Percentiles rank a stretch among this genome's conserved stretches.
Conservation (phyloP, 2,797 vertebrate genomes). For the Etheostoma nigrum region DNA sequence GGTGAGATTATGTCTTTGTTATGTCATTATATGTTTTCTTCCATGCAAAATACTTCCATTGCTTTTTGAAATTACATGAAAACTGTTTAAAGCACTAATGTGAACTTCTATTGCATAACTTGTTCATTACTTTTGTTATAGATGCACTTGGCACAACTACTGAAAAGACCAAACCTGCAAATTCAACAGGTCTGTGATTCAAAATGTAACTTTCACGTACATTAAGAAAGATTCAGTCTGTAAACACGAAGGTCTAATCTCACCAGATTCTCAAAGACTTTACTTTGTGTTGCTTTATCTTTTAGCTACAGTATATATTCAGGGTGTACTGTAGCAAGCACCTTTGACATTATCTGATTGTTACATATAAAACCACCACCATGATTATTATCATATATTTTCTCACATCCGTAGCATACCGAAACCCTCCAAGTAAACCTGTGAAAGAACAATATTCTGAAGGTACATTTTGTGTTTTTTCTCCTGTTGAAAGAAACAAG, state of each 20-base stretch:
- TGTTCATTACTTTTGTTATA: slow-evolving; percentile 39
- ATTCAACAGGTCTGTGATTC: slow-evolving; percentile 66
- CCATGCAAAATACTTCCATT: neutral
- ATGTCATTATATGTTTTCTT: neutral
- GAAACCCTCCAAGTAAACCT: slow-evolving; percentile 31
- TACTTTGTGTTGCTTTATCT: slow-evolving; percentile 6
- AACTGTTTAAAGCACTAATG: neutral
- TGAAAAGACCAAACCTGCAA: slow-evolving; percentile 36
- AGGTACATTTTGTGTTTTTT: slow-evolving; percentile 47
- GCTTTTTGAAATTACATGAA: neutral
- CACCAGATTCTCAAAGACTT: slow-evolving; percentile 43
- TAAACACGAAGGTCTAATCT: slow-evolving; percentile 13
- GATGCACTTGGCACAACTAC: slow-evolving; percentile 53
- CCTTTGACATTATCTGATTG: slow-evolving; percentile 3
- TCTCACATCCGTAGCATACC: slow-evolving; percentile 43
- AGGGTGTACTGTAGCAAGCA: neutral
- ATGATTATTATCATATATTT: slow-evolving; percentile 4
- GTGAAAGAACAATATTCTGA: slow-evolving; percentile 48
- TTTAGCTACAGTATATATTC: neutral
- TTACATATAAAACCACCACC: neutral
- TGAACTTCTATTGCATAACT: neutral
- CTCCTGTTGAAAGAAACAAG: neutral
- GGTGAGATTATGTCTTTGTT: slow-evolving; percentile 51
- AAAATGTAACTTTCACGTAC: neutral
- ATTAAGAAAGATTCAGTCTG: neutral